Percentiles rank a stretch among this genome's conserved stretches.
Conservation (phyloP, 2,888 invertebrate genomes). For the Sesamia inferens region DNA sequence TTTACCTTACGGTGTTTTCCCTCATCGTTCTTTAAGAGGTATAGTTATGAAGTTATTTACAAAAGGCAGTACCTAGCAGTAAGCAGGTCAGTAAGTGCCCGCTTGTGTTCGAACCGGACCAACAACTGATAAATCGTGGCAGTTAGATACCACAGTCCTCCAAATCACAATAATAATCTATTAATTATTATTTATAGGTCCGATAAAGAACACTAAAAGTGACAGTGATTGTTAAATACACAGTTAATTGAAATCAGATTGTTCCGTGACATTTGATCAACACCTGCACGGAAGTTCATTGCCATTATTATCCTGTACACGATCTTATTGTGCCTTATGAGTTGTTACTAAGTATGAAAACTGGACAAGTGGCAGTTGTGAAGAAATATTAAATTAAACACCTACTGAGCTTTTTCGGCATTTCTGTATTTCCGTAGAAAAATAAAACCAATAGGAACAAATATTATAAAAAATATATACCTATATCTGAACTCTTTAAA, state of each 20-base stretch:
- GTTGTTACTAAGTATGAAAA: neutral
- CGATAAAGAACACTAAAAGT: conserved; percentile 3
- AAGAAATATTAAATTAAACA: neutral
- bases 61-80: no score
- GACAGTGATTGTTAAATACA: conserved; percentile 27
- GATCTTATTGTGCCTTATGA: conserved; percentile 16
- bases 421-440: conserved; percentile 25
- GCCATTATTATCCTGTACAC: conserved; percentile 27
- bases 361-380: neutral
- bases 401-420: neutral
- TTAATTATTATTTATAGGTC: neutral
- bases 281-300: conserved; percentile 50
- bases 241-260: conserved; percentile 34
- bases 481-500: no score
- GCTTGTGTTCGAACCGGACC: neutral
- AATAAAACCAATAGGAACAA: no score
- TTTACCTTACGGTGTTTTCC: no score
- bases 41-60: no score
- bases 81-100: no score
- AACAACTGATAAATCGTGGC: neutral
- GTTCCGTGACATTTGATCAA: conserved; percentile 21
- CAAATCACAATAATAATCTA: neutral
- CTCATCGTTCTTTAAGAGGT: no score
- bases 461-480: no score
- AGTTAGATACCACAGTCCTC: neutral